These are phyloP conservation scores for Serilophus lunatus DNA, from an alignment of 2,113 vertebrate species.

Conservation along the genomic window DNA sequence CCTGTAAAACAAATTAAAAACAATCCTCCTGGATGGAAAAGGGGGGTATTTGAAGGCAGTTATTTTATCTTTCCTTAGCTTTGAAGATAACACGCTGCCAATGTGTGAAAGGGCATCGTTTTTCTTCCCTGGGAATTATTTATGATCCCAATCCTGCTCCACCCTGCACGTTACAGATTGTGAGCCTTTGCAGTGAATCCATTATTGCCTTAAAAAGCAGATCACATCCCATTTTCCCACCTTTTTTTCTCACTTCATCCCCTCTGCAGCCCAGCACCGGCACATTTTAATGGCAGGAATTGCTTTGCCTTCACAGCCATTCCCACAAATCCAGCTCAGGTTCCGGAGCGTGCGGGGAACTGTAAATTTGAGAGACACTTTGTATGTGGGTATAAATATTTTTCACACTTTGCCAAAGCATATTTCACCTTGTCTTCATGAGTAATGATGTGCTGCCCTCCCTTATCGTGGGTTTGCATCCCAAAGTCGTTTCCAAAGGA, in stretches of 20 bases:
- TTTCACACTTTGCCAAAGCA: background rate
- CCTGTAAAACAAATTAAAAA: background rate
- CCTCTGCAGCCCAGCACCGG: background rate
- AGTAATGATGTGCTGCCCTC: background rate
- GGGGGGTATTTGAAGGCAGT: background rate
- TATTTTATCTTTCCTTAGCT: background rate
- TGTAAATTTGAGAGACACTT: background rate
- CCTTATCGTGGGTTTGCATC: background rate
- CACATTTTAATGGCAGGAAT: background rate
- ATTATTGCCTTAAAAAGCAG: background rate
- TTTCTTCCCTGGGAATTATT: background rate
- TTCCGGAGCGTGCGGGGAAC: background rate
- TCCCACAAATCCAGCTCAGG: background rate
- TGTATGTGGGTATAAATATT: background rate
- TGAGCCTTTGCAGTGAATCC: background rate
- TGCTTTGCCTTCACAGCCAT: background rate
- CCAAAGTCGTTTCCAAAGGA: background rate
- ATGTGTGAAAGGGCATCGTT: background rate
- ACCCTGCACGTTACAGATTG: background rate
- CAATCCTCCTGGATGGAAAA: background rate
- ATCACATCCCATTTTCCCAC: constrained; percentile 4
- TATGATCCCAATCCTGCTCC: background rate
- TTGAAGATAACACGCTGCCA: background rate
- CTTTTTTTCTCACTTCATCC: background rate
- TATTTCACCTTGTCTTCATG: background rate